Percentiles rank a stretch among this genome's conserved stretches.
Evolutionary conservation across 2,797 vertebrate species (phyloP).

Genomic region (Eidolon dupreanum): DNA sequence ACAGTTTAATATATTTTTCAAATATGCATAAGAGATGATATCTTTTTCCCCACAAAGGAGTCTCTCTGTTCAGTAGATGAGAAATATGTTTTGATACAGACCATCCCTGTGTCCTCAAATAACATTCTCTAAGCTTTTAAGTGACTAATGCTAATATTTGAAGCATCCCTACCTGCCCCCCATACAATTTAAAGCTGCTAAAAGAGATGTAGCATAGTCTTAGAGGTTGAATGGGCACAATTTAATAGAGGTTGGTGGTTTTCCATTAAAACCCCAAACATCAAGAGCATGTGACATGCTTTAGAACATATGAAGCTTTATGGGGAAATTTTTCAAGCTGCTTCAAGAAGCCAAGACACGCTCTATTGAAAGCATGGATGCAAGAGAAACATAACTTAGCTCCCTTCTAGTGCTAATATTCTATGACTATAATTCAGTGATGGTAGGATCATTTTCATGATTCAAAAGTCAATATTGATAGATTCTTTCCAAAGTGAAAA

Average conservation of each 20-base stretch:
- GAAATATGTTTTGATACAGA: neutral
- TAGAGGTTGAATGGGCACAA: neutral
- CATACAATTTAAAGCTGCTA: neutral
- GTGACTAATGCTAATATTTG: neutral
- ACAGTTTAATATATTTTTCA: neutral
- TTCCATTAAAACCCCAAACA: slow-evolving; percentile 38
- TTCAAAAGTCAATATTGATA: slow-evolving; percentile 60
- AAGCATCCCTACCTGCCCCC: neutral
- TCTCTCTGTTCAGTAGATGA: neutral
- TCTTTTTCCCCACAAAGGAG: neutral
- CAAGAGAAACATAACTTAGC: slow-evolving; percentile 51
- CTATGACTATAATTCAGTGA: slow-evolving; percentile 65
- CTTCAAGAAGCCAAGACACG: neutral
- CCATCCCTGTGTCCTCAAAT: neutral
- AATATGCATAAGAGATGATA: neutral
- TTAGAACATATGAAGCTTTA: slow-evolving; percentile 32
- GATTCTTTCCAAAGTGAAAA: slow-evolving; percentile 54
- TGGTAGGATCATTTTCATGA: slow-evolving; percentile 62
- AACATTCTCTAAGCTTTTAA: neutral
- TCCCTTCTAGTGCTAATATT: slow-evolving; percentile 3
- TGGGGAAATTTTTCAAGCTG: neutral
- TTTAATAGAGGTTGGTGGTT: slow-evolving; percentile 45
- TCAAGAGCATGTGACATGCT: slow-evolving; percentile 22
- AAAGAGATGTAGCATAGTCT: slow-evolving; percentile 10
- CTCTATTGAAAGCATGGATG: slow-evolving; percentile 6